Evolutionary conservation across 1,140 invertebrate genomes (phyloP), one percentile per base, ranked within the genome.

Genomic region (Carcinoscorpius rotundicauda): DNA sequence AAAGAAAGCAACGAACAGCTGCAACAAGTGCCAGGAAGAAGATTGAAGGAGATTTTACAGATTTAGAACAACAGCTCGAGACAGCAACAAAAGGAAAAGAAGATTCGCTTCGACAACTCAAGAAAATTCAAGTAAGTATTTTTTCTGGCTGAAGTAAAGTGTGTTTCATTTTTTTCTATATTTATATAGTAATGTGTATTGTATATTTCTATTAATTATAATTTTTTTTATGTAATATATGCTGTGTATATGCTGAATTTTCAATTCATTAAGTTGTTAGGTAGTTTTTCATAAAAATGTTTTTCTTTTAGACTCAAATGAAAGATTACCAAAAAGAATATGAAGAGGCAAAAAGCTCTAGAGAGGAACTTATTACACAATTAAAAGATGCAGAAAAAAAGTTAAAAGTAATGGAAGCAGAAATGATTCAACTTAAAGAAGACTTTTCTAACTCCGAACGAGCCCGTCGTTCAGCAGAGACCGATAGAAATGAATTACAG

Each of bases 51-150:
- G 95, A 98, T 78, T 85, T 93, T 53, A 93, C 93, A 76, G 94
- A 98, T 73, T 81, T 93, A 55, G 91, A 97, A 77, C 87, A 91
- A 67, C 94, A 97, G 71, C 80, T 97, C 64, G 95, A 98, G 74
- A 87, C 94, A 78, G 89, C 93, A 71, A 95, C 89, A 74, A 95
- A 96, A 78, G 83, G 97, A 10, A 98, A 98, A 75, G 97, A 99
- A 72, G 97, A 99, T 76, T 89, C 93, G 0, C 78, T 94, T 63
- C 96, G 97, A 75, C 95, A 98, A 73, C 80, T 96, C 70, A 97
- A 97, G 79, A 95, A 96, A 75, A 81, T 92, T 52, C 91, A 95
- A 77, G 80, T 77, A 66, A 48, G 51, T 9, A 52, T n/a, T 53
- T 52, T 55, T 62, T 0, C 29, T 29, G 29, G 29, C 29, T 29